Percentiles rank a stretch among this genome's conserved stretches.
These are phyloP conservation scores for Chrysolina americana DNA, from an alignment of 2,888 invertebrate genomes.

Conservation along the genomic window DNA sequence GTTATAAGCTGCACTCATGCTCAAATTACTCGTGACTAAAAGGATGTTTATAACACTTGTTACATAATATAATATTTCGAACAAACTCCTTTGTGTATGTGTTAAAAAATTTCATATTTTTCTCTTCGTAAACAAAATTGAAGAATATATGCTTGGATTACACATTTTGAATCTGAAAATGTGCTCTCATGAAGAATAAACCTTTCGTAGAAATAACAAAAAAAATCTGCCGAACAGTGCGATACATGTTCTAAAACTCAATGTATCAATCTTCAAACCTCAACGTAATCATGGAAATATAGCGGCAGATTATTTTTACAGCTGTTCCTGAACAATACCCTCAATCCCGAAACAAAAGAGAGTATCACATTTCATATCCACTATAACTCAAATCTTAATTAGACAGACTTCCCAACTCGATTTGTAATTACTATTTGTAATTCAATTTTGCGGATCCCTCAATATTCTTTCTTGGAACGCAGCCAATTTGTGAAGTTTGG, in stretches of 20 bases:
- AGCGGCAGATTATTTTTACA: neutral
- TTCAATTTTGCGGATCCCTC: conserved; percentile 30
- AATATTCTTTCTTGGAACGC: conserved; percentile 29
- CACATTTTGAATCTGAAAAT: too few species aligned
- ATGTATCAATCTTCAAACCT: neutral
- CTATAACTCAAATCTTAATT: conserved; percentile 31
- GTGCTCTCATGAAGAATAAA: too few species aligned
- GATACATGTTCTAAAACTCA: neutral
- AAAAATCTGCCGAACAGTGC: too few species aligned
- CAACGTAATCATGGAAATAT: neutral
- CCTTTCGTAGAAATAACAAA: too few species aligned
- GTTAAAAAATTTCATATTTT: too few species aligned
- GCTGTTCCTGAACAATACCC: conserved; percentile 15
- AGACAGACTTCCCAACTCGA: conserved; percentile 29
- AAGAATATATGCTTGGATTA: too few species aligned
- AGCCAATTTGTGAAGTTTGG: conserved; percentile 27
- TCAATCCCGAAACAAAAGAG: conserved; percentile 18
- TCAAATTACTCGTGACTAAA: too few species aligned
- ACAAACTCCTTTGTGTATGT: too few species aligned
- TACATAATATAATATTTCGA: too few species aligned
- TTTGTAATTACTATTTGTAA: conserved; percentile 31
- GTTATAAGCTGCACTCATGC: too few species aligned
- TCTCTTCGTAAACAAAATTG: too few species aligned
- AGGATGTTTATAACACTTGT: too few species aligned
- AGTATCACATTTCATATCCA: conserved; percentile 25